Conservation (phyloP, 2,113 vertebrate genomes). For the Stegostoma tigrinum region DNA sequence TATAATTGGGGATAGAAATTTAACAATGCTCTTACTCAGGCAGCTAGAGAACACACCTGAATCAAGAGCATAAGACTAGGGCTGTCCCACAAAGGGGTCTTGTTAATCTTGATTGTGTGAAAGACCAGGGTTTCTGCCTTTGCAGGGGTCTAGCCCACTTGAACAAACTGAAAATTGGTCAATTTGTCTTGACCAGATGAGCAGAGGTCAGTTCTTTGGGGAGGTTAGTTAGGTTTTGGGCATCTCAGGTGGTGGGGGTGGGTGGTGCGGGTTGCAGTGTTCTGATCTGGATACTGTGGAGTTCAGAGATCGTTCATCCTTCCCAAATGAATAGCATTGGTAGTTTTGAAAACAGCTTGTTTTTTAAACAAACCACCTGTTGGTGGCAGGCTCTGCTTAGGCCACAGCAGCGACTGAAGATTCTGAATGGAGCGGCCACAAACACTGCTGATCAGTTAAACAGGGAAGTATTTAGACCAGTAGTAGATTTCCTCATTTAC, state of each 20-base stretch:
- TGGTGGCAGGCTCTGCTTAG: slow-evolving; percentile 22
- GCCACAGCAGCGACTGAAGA: not conserved
- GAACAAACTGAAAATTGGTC: not conserved
- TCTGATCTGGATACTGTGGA: too few species aligned
- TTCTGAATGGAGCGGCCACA: not conserved
- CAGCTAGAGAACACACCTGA: not conserved
- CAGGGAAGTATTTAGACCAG: not conserved
- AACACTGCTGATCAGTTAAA: not conserved
- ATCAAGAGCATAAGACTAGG: not conserved
- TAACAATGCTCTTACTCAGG: not conserved
- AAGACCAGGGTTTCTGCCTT: not conserved
- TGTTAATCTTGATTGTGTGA: not conserved
- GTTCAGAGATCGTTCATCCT: not conserved
- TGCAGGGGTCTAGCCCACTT: not conserved
- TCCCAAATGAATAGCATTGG: not conserved
- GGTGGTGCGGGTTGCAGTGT: not conserved
- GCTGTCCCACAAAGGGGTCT: not conserved
- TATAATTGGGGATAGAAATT: not conserved
- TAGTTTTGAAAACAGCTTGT: not conserved
- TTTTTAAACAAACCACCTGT: slow-evolving; percentile 8
- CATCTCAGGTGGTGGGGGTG: too few species aligned
- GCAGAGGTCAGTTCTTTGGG: not conserved
- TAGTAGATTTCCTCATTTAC: not conserved
- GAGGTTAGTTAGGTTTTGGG: not conserved
- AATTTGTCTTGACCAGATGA: not conserved